Base-by-base conservation (phyloP, 1,140 invertebrate genomes). In the Aradophagus sp. region DNA sequence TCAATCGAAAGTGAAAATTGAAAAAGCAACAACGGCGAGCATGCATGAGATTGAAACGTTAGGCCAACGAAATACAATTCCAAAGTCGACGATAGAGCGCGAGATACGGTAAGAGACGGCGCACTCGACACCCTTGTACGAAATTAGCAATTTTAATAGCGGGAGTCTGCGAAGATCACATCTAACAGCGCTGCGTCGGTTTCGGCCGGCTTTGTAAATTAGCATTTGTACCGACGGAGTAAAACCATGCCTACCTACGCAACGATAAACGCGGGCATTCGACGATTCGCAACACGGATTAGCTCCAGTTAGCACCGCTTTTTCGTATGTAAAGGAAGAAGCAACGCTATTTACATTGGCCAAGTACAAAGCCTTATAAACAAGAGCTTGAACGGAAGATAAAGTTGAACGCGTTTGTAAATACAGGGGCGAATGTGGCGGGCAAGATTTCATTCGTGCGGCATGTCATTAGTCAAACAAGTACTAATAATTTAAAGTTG, bases 81-180 rank as follows among this genome's bases (percentile, higher is more conserved):
- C 5, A 8, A 50, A 17, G 0, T 13, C 26, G 23, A 50, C 32
- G 35, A 48, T 50, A 16, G 44, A 4, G 15, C 1, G 16, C 11
- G 14, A 32, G 20, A 23, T 31, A 39, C 15, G 15, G 20, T 39
- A 32, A 39, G 12, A 58, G 12, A 34, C 6, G 5, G 45, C 13
- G 31, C 55, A 72, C 62, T 77, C 77, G 68, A 74, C 73, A 75
- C 59, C 71, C 74, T 76, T 75, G 75, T 75, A 74, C 39, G 38
- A 58, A 78, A 82, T 82, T 79, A 81, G 80, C 80, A 82, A 82
- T 82, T 82, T 79, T 80, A 80, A 82, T 82, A 66, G 16, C 23
- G 11, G 17, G 55, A 48, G 42, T 48, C 48, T 63, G 47, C 36
- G 11, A 41, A 47, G 39, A 68, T 59, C 39, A 44, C 47, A 55